A percentile compares a stretch with the other conserved stretches of the same genome.
Evolutionary conservation across 2,888 invertebrate species (phyloP).

Genomic region (Toxonevra muliebris): DNA sequence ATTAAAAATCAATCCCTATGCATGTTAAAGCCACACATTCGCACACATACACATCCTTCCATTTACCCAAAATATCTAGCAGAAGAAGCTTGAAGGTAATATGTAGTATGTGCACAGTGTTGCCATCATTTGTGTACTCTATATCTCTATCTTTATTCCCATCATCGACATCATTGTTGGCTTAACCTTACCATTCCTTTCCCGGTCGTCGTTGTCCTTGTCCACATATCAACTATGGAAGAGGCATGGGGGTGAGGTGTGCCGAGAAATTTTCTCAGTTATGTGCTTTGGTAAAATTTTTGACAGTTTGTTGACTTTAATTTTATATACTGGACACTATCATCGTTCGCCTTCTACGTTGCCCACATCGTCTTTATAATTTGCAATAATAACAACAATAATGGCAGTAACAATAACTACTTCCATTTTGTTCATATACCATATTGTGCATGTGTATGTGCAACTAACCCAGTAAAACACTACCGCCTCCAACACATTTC

Average conservation of each 20-base stretch:
- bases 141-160: neutral
- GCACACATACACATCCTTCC: neutral
- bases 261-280: too few relatives aligned
- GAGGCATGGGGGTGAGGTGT: too few relatives aligned
- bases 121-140: neutral
- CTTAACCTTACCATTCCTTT: too few relatives aligned
- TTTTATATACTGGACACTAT: neutral
- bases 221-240: neutral
- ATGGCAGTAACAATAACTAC: neutral
- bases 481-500: neutral
- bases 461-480: neutral
- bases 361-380: neutral
- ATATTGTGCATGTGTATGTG: neutral
- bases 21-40: neutral
- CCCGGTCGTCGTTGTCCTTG: neutral
- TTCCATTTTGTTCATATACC: neutral
- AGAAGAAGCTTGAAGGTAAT: too few relatives aligned
- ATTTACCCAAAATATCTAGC: neutral
- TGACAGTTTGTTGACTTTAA: constrained; percentile 11
- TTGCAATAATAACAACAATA: neutral
- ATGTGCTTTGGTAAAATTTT: neutral
- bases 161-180: neutral
- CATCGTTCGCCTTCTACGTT: neutral
- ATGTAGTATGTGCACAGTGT: neutral
- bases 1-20: neutral